phyloP scores from a whole-genome alignment of 2,797 vertebrate genomes.

The Rhinophrynus dorsalis region DNA sequence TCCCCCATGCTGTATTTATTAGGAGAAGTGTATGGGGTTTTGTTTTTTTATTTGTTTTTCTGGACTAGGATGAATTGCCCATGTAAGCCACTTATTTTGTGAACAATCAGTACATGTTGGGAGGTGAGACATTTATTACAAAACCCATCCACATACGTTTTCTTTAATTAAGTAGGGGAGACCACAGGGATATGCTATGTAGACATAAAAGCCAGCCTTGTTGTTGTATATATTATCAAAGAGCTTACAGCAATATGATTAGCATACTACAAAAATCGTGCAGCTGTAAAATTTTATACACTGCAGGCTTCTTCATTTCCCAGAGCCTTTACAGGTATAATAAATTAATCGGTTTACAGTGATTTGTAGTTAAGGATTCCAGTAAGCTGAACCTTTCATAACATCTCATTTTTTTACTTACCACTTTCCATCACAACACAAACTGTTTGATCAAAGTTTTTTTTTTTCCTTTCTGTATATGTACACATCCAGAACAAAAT shows the following conservation, averaged over 20 bases:
- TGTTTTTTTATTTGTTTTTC: too few relatives aligned
- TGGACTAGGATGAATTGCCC: too few relatives aligned
- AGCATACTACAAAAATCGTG: conserved; percentile 36
- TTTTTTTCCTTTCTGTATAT: neutral
- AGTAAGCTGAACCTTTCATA: conserved; percentile 39
- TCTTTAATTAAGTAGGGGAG: neutral
- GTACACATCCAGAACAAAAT: neutral
- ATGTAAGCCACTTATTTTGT: too few relatives aligned
- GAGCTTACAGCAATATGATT: conserved; percentile 42
- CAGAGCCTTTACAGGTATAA: conserved; percentile 44
- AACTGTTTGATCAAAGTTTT: conserved; percentile 23
- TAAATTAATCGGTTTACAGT: conserved; percentile 43
- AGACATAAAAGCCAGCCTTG: neutral
- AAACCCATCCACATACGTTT: too few relatives aligned
- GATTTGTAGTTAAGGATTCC: conserved; percentile 44
- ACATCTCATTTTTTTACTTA: conserved; percentile 18
- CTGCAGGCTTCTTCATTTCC: conserved; percentile 46
- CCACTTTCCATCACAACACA: conserved; percentile 14
- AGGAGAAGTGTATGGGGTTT: too few relatives aligned
- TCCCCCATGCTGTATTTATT: too few relatives aligned
- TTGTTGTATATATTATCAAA: neutral
- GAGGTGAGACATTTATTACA: too few relatives aligned
- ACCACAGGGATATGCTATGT: neutral
- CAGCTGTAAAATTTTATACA: conserved; percentile 23
- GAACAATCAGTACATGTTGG: too few relatives aligned